phyloP scores from a whole-genome alignment of 2,797 vertebrate species.

The Emys orbicularis region DNA sequence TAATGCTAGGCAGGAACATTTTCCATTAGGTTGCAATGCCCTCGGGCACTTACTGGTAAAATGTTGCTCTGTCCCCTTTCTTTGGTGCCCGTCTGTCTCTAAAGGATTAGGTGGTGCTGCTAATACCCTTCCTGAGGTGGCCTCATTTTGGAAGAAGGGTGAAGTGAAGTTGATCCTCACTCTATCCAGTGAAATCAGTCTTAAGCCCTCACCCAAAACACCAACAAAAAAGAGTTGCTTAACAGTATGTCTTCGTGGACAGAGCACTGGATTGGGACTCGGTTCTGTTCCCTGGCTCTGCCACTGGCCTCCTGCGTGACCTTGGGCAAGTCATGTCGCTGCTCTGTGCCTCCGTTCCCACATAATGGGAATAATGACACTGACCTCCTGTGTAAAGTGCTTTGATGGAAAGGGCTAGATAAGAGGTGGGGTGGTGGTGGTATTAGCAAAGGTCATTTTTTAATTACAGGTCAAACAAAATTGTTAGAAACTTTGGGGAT shows the following conservation, averaged over 20 bases:
- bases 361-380: not conserved
- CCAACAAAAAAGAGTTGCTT: not conserved
- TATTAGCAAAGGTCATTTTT: not conserved
- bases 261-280: not conserved
- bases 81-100: not conserved
- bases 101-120: too few relatives aligned
- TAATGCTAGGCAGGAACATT: not conserved
- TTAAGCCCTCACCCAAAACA: not conserved
- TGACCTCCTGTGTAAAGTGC: not conserved
- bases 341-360: not conserved
- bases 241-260: not conserved
- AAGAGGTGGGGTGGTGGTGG: too few relatives aligned
- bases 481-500: not conserved
- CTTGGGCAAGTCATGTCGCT: not conserved
- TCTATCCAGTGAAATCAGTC: not conserved
- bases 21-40: not conserved
- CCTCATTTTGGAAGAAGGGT: not conserved
- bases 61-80: not conserved
- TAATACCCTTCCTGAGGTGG: not conserved
- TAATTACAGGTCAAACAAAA: not conserved
- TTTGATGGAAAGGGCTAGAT: not conserved
- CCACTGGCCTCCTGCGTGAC: not conserved
- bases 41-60: not conserved
- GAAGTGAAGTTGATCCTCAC: not conserved
- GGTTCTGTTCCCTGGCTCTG: not conserved